These are phyloP conservation scores for Osmoderma eremita DNA, from an alignment of 2,888 invertebrate genomes.

Conservation along the genomic window DNA sequence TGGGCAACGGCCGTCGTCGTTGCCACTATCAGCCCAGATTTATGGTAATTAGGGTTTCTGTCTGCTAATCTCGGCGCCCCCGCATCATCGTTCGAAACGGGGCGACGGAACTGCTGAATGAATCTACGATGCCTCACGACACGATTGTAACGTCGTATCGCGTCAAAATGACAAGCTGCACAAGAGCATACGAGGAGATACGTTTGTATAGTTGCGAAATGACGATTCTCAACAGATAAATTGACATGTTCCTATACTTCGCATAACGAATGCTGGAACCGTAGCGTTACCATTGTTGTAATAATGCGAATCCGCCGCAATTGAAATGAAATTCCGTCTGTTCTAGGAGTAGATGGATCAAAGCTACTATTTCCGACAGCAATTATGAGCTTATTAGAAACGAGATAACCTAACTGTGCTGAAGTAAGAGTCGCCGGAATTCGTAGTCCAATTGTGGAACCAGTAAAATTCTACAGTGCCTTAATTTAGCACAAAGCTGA, in stretches of 20 bases:
- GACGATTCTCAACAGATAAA: conserved; percentile 9
- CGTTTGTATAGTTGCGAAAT: conserved; percentile 4
- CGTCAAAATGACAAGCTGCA: conserved; percentile 5
- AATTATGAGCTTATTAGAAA: too few species aligned
- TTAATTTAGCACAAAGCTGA: too few species aligned
- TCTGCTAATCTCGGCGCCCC: conserved; percentile 22
- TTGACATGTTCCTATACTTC: conserved; percentile 9
- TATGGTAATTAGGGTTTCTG: conserved; percentile 35
- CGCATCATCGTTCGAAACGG: conserved; percentile 8
- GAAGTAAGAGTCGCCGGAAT: too few species aligned
- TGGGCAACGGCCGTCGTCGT: conserved; percentile 17
- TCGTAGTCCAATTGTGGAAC: too few species aligned
- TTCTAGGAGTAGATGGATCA: too few species aligned
- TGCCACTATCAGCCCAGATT: conserved; percentile 22
- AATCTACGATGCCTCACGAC: conserved; percentile 5
- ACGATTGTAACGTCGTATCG: background rate
- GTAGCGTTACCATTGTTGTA: too few species aligned
- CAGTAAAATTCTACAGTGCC: too few species aligned
- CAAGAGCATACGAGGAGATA: conserved; percentile 9
- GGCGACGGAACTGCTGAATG: conserved; percentile 9
- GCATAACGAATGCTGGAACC: background rate
- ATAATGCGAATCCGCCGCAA: too few species aligned
- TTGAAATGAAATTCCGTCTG: too few species aligned
- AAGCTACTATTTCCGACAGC: too few species aligned
- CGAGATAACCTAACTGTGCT: too few species aligned